Evolutionary conservation across 35 echinoderm and acorn worm species (phyloP).

Genomic region (Heliocidaris tuberculata): DNA sequence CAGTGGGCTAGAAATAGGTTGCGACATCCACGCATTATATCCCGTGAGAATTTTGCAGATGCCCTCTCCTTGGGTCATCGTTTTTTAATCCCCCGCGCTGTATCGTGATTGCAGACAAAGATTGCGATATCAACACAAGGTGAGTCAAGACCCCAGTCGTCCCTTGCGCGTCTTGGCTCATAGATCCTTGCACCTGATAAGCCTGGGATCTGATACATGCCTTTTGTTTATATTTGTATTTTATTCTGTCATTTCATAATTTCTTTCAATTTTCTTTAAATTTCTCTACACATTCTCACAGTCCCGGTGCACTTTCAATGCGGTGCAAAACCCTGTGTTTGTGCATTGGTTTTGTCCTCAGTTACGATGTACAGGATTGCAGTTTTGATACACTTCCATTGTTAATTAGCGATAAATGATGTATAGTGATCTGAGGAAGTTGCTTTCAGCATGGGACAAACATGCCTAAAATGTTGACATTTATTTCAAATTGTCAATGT

Average conservation of each 20-base stretch:
- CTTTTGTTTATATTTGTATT: conserved; percentile 7
- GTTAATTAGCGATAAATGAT: too few relatives aligned
- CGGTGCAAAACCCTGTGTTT: too few relatives aligned
- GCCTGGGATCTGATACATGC: not conserved
- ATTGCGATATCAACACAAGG: not conserved
- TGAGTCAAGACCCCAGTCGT: not conserved
- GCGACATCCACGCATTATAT: not conserved
- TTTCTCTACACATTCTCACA: not conserved
- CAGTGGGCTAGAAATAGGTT: not conserved
- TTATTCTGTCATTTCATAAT: not conserved
- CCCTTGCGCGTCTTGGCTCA: not conserved
- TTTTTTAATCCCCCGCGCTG: not conserved
- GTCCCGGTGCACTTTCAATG: too few relatives aligned
- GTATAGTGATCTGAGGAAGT: too few relatives aligned
- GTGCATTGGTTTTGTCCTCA: too few relatives aligned
- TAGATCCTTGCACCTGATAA: not conserved
- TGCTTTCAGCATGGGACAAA: too few relatives aligned
- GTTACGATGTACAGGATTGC: too few relatives aligned
- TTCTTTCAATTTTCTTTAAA: not conserved
- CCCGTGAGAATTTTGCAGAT: not conserved
- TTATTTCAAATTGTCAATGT: too few relatives aligned
- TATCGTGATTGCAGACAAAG: not conserved
- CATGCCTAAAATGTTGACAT: too few relatives aligned
- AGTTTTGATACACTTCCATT: too few relatives aligned
- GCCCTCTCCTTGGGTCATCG: not conserved